phyloP scores from a whole-genome alignment of 2,888 invertebrate genomes.

The Tiliacea aurago region DNA sequence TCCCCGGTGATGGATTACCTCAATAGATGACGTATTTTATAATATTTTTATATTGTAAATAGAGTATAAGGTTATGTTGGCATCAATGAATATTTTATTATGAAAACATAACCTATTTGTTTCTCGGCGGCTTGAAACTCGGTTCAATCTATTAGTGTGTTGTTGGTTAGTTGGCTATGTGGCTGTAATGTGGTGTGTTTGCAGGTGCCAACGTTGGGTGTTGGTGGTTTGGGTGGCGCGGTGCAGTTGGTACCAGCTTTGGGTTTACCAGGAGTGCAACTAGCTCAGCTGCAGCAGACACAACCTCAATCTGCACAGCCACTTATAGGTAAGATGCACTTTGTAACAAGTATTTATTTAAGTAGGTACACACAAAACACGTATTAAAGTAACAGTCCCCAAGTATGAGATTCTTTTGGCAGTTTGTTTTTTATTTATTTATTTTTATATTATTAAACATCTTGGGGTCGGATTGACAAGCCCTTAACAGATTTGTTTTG shows the following conservation, averaged over 20 bases:
- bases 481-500: no score
- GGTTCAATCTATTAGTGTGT: conserved; percentile 25
- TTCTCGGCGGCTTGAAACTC: conserved; percentile 38
- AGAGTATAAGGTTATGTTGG: conserved; percentile 34
- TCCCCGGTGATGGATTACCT: conserved; percentile 4
- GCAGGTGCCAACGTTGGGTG: conserved; percentile 92
- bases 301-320: conserved; percentile 79
- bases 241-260: conserved; percentile 95
- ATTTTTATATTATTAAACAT: no score
- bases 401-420: no score
- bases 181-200: conserved; percentile 17
- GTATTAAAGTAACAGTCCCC: no score
- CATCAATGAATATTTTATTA: conserved; percentile 43
- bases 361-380: no score
- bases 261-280: conserved; percentile 87
- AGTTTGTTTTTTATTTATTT: no score
- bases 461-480: no score
- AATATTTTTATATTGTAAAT: conserved; percentile 10
- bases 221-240: conserved; percentile 94
- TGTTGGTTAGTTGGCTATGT: not conserved
- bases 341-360: not conserved
- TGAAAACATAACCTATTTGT: conserved; percentile 42
- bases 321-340: conserved; percentile 30
- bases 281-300: conserved; percentile 84
- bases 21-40: conserved; percentile 15